Evolutionary conservation across 2,797 vertebrate genomes (phyloP), one percentile per base, ranked within the genome.

Genomic region (Labroides dimidiatus): DNA sequence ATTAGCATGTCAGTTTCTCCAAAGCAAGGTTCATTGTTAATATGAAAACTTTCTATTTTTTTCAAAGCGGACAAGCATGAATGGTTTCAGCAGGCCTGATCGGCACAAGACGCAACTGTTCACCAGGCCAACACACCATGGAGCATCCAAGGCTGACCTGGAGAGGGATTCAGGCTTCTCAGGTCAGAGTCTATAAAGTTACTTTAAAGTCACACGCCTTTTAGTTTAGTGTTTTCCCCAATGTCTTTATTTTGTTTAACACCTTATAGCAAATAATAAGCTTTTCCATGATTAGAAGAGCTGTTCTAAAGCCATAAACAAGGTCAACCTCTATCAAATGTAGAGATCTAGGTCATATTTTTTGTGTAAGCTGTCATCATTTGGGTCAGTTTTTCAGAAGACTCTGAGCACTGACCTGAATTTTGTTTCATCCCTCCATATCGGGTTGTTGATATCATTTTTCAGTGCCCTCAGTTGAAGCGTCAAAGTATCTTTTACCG

Each of bases 121-220:
- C 59, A 84, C 78, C 71, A 80, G 87, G 85, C 66, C 70, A 60
- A 81, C 89, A 10, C 84, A 84, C 69, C 54, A 76, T 1, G 78
- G 75, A 72, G 8, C 61, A 49, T 83, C 84, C 14, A 92, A 85
- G 68, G 56, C 80, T 30, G 95, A 96, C 70, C 92, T 94, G 69
- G 96, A 96, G 88, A 95, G 94, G 84, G 96, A 97, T 88, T 97
- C 96, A 0, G 95, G 96, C 87, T 96, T 96, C 84, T 96, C 95
- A 94, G 95, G 95, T 96, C 88, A 80, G 87, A 75, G 30, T 20
- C 16, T 49, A 0, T 72, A 48, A 42, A 13, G 3, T 56, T 72
- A 9, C 15, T 43, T 16, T 9, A 17, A 16, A 50, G 15, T 41
- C 16, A 45, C 5, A 19, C 1, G 43, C 23, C 4, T 63, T 37